Evolutionary conservation across 1,140 invertebrate genomes (phyloP).

Genomic region (Tachypleus tridentatus): DNA sequence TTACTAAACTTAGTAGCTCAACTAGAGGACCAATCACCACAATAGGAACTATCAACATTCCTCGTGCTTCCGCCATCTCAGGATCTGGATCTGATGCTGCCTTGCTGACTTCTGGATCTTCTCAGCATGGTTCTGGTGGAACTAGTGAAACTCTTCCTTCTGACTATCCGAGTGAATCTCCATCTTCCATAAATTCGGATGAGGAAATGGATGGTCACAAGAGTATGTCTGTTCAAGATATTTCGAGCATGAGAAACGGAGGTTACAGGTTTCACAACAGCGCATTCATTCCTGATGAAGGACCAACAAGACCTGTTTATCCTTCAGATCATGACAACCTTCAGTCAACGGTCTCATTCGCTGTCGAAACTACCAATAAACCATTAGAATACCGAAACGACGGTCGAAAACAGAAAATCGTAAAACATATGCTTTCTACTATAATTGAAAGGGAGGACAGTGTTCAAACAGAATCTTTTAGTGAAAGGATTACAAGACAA

Average conservation of each 20-base stretch:
- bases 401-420: conserved; percentile 14
- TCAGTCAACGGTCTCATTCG: conserved; percentile 38
- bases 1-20: conserved; percentile 64
- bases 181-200: conserved; percentile 27
- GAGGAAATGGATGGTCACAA: conserved; percentile 39
- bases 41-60: conserved; percentile 73
- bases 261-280: conserved; percentile 44
- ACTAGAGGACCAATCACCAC: conserved; percentile 58
- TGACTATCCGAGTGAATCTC: conserved; percentile 69
- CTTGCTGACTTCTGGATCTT: conserved; percentile 37
- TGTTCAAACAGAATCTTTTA: conserved; percentile 12
- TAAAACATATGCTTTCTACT: conserved; percentile 18
- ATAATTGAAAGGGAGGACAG: conserved; percentile 24
- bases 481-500: conserved; percentile 11
- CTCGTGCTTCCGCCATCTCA: conserved; percentile 59
- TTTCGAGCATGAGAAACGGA: conserved; percentile 19
- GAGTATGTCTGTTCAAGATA: conserved; percentile 19
- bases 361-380: conserved; percentile 14
- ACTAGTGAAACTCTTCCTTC: conserved; percentile 64
- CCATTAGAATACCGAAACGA: conserved; percentile 9
- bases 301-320: conserved; percentile 13
- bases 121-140: conserved; percentile 25
- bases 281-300: conserved; percentile 43
- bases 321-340: conserved; percentile 41
- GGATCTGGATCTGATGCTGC: conserved; percentile 58